Evolutionary conservation across 2,113 vertebrate species (phyloP).

Genomic region (Bufo gargarizans): DNA sequence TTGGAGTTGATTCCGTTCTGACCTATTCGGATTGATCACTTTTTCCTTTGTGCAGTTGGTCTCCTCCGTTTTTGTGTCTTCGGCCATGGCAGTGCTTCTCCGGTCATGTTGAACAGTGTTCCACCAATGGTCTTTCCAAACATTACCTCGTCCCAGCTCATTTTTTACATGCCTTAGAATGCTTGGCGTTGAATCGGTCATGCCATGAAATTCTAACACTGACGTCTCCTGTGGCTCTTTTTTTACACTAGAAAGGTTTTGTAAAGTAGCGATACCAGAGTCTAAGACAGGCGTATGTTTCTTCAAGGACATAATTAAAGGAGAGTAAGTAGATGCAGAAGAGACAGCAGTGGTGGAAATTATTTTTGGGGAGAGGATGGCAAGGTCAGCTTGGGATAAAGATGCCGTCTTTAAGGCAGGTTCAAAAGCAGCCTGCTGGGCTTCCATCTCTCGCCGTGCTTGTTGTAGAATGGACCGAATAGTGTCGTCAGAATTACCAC

Average conservation of each 20-base stretch:
- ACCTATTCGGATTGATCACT: slow-evolving; percentile 68
- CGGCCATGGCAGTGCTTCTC: slow-evolving; percentile 71
- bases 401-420: slow-evolving; percentile 88
- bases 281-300: slow-evolving; percentile 77
- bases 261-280: slow-evolving; percentile 77
- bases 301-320: slow-evolving; percentile 87
- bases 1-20: slow-evolving; percentile 76
- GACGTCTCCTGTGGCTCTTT: slow-evolving; percentile 79
- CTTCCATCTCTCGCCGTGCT: slow-evolving; percentile 93
- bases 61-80: slow-evolving; percentile 82
- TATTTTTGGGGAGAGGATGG: slow-evolving; percentile 83
- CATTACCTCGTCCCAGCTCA: slow-evolving; percentile 77
- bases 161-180: slow-evolving; percentile 78
- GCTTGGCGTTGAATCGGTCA: slow-evolving; percentile 73
- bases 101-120: slow-evolving; percentile 83
- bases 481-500: slow-evolving; percentile 87
- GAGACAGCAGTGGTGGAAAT: slow-evolving; percentile 77
- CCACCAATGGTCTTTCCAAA: slow-evolving; percentile 96
- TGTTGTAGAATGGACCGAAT: slow-evolving; percentile 95
- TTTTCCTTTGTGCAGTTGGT: slow-evolving; percentile 79
- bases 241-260: slow-evolving; percentile 82
- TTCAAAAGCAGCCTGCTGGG: slow-evolving; percentile 89
- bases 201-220: slow-evolving; percentile 75
- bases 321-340: slow-evolving; percentile 82
- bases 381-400: slow-evolving; percentile 82